Evolutionary conservation across 2,888 invertebrate genomes (phyloP), one percentile per base, ranked within the genome.

Genomic region (Creontiades dilutus): DNA sequence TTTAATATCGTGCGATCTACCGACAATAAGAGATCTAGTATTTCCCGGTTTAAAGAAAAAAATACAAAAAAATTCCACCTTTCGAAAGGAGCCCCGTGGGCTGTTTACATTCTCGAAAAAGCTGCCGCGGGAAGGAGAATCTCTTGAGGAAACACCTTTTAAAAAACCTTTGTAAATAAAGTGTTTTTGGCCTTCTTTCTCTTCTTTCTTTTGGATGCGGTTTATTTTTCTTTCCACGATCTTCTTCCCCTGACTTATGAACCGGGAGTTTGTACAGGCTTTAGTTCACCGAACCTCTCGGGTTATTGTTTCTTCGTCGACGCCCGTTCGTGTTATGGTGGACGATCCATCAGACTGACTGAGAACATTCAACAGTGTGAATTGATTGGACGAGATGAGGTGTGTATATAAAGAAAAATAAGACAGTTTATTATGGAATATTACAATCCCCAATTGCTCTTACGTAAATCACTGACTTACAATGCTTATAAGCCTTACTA

Each of bases 101-200:
- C 23, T 68, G 68, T 68, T 68, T 68, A 68, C 68, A 68, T 23
- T 23, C 68, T 68, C 68, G 68, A 68, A 68, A 68, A 68, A 19
- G 23, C 68, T 23, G 23, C 37, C 37, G 37, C 37, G 7, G 37
- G 37, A 7, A 19, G 19, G 68, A 7, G 27, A 27, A 52, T 52
- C 52, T 68, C 68, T 27, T 23, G 68, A 68, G 68, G 68, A 23
- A 68, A 19, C 68, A 68, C 68, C 68, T 68, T 68, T 23, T 27
- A 19, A 57, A 68, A 68, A 68, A 27, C 68, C 68, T 68, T 68
- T 68, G 68, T 68, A 68, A 68, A 68, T 68, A 68, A 68, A 68
- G 68, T 12, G n/a, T 19, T 68, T 68, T 68, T 68, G 12, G 23
- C 13, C 52, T 37, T 37, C 37, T 37, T 37, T 7, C 7, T 37